A percentile compares a stretch with the other conserved stretches of the same genome.
Conservation (phyloP, 2,888 invertebrate genomes). For the Spisula subtruncata region DNA sequence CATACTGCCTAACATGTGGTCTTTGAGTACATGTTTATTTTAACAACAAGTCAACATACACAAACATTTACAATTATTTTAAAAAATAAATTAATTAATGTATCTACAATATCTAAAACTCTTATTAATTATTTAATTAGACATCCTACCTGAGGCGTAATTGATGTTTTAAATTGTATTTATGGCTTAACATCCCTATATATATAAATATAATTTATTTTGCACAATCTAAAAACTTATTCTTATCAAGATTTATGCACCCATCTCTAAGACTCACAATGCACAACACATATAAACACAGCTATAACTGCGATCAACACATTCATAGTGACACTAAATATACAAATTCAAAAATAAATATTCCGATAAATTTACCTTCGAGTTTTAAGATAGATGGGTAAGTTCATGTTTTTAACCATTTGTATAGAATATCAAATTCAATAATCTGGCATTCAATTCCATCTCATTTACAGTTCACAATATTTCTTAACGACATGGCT, state of each 20-base stretch:
- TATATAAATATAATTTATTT: constrained; percentile 18
- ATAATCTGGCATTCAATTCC: constrained; percentile 24
- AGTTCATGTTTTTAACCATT: constrained; percentile 31
- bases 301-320: not conserved
- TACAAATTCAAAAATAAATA: too few species aligned
- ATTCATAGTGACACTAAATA: not conserved
- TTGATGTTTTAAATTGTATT: constrained; percentile 5
- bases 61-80: too few species aligned
- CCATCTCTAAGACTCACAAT: not conserved
- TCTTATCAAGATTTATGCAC: not conserved
- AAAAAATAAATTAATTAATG: too few species aligned
- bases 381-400: constrained; percentile 43
- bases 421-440: constrained; percentile 28
- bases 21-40: too few species aligned
- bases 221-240: not conserved
- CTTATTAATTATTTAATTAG: not conserved
- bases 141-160: not conserved
- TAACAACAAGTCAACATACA: too few species aligned
- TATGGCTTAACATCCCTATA: not conserved
- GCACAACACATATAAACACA: not conserved
- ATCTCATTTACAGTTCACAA: constrained; percentile 23
- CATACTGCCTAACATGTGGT: too few species aligned
- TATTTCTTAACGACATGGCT: not conserved
- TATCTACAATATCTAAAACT: too few species aligned
- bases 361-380: constrained; percentile 32